These are phyloP conservation scores for Oreocharis arfaki DNA, from an alignment of 2,113 vertebrate species.

Conservation along the genomic window DNA sequence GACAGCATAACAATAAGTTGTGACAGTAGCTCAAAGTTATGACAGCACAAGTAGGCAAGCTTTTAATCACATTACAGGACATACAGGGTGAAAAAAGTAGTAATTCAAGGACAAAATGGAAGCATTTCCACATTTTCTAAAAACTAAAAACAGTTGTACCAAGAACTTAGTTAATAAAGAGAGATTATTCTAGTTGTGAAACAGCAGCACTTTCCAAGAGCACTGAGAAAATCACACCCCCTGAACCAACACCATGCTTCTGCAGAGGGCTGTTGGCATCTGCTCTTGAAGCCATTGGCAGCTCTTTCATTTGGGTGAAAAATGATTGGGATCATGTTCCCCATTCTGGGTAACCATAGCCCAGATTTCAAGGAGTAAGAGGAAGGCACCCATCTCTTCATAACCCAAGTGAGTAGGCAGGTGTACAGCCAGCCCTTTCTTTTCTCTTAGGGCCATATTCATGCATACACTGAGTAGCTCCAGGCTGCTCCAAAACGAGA, in stretches of 20 bases:
- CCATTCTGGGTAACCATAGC: background rate
- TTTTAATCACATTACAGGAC: constrained; percentile 18
- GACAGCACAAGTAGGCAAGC: background rate
- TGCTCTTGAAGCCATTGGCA: background rate
- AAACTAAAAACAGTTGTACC: background rate
- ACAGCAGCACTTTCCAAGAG: background rate
- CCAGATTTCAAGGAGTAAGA: background rate
- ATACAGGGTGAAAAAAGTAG: background rate
- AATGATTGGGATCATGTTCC: background rate
- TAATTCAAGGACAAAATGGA: background rate
- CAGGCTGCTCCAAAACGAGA: background rate
- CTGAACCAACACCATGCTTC: background rate
- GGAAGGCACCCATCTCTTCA: background rate
- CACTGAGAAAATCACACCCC: background rate
- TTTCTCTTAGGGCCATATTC: background rate
- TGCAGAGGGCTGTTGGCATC: background rate
- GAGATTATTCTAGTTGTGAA: background rate
- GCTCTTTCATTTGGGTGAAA: background rate
- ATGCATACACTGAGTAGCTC: background rate
- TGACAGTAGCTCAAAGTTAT: background rate
- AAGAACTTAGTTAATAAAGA: background rate
- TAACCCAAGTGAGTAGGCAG: background rate
- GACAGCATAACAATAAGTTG: background rate
- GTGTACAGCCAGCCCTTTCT: background rate
- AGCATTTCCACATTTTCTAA: background rate